A percentile compares a stretch with the other conserved stretches of the same genome.
Conservation (phyloP, 2,888 invertebrate genomes). For the Brachyptera risi region DNA sequence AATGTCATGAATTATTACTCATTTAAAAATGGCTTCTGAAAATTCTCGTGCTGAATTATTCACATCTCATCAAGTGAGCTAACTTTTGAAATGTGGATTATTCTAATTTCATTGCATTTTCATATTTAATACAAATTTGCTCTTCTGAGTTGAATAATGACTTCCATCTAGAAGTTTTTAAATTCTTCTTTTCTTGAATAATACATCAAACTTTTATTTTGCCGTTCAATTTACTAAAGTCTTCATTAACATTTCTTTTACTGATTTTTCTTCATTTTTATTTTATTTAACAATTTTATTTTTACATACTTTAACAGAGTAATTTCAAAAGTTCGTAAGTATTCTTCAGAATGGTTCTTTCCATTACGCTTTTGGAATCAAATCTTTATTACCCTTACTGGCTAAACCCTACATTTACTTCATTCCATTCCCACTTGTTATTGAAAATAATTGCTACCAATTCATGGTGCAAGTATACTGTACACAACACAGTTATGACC, state of each 20-base stretch:
- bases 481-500: too few species aligned
- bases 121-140: not conserved
- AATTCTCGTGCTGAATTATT: not conserved
- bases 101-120: not conserved
- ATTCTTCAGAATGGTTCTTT: slow-evolving; percentile 9
- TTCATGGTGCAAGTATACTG: too few species aligned
- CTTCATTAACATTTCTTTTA: slow-evolving; percentile 1
- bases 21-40: too few species aligned
- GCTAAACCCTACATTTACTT: too few species aligned
- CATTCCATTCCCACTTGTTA: too few species aligned
- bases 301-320: slow-evolving; percentile 2
- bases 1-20: not conserved
- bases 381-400: not conserved
- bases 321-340: slow-evolving; percentile 4
- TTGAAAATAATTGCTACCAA: too few species aligned
- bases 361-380: not conserved
- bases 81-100: not conserved
- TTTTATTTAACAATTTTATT: slow-evolving; percentile 1
- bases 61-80: not conserved
- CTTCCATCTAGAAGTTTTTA: not conserved
- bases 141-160: not conserved
- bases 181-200: not conserved
- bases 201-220: not conserved
- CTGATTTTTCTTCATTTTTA: not conserved
- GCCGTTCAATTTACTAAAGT: not conserved